These are phyloP conservation scores for Rotaria macrura DNA, from an alignment of 2,888 invertebrate genomes.

Conservation along the genomic window DNA sequence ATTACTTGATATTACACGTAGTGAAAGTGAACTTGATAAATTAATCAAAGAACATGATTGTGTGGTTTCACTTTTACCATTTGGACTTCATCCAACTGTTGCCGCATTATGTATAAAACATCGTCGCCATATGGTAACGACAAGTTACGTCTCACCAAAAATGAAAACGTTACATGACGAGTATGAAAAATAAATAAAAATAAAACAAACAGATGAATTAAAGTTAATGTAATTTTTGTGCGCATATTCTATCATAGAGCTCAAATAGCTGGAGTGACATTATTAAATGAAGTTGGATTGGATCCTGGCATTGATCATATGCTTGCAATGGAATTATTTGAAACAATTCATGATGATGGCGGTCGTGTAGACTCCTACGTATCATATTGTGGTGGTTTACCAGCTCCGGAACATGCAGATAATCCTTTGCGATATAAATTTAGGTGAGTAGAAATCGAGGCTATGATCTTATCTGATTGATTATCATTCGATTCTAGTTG, in stretches of 20 bases:
- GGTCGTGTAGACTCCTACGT: constrained; percentile 74
- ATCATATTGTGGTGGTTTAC: constrained; percentile 90
- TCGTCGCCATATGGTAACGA: constrained; percentile 83
- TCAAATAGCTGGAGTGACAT: constrained; percentile 72
- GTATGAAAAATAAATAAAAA: constrained; percentile 40
- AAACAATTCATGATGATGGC: constrained; percentile 69
- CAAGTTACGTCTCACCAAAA: constrained; percentile 78
- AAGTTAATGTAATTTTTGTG: constrained; percentile 4
- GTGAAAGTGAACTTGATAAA: constrained; percentile 60
- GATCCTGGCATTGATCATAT: constrained; percentile 98
- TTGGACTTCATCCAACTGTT: constrained; percentile 69
- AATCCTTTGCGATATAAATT: constrained; percentile 56
- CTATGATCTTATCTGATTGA: background rate
- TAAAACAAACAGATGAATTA: no score
- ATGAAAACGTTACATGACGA: constrained; percentile 67
- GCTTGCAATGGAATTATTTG: constrained; percentile 87
- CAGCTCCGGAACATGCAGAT: constrained; percentile 84
- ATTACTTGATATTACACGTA: constrained; percentile 69
- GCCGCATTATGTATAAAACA: constrained; percentile 77
- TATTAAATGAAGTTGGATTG: constrained; percentile 88
- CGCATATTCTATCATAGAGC: constrained; percentile 56
- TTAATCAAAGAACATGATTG: constrained; percentile 59
- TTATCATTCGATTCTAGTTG: constrained; percentile 55
- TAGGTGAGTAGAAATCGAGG: constrained; percentile 45
- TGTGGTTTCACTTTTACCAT: constrained; percentile 72